Percentiles rank a stretch among this genome's conserved stretches.
These are phyloP conservation scores for Orycteropus afer DNA, from an alignment of 2,113 vertebrate species.

Conservation along the genomic window DNA sequence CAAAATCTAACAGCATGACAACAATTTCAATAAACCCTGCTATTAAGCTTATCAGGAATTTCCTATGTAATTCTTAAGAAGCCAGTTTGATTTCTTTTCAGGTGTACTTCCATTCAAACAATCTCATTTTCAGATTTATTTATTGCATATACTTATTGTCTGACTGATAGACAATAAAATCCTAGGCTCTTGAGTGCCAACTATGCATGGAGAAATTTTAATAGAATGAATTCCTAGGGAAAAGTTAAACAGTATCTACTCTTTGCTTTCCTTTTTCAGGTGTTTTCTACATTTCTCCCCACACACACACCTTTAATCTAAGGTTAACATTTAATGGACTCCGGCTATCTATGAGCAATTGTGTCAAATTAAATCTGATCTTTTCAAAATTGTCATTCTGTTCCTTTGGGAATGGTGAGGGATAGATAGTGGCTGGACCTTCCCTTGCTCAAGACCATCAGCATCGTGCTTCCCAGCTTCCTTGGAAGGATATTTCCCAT, in stretches of 20 bases:
- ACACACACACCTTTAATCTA: too few species aligned
- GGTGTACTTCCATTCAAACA: constrained; percentile 59
- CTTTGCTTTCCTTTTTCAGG: constrained; percentile 3
- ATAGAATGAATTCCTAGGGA: constrained; percentile 68
- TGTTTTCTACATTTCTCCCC: background rate
- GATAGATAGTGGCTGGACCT: constrained; percentile 45
- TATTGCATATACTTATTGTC: constrained; percentile 70
- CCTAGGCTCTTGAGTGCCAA: constrained; percentile 46
- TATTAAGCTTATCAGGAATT: constrained; percentile 76
- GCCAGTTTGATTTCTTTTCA: constrained; percentile 69
- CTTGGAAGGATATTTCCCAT: constrained; percentile 64
- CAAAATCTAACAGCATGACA: constrained; percentile 63
- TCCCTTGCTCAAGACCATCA: background rate
- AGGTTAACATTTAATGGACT: constrained; percentile 50
- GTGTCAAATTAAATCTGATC: constrained; percentile 75
- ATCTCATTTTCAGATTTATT: constrained; percentile 66
- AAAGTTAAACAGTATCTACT: constrained; percentile 41
- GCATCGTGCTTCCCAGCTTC: constrained; percentile 54
- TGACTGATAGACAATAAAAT: constrained; percentile 66
- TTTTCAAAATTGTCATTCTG: constrained; percentile 69
- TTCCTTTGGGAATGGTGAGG: constrained; percentile 66
- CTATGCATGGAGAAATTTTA: constrained; percentile 52
- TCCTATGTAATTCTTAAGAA: constrained; percentile 65
- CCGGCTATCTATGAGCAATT: constrained; percentile 16
- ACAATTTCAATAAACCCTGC: constrained; percentile 65